These are phyloP conservation scores for Venustaconcha ellipsiformis DNA, from an alignment of 1,140 invertebrate genomes.

Conservation along the genomic window DNA sequence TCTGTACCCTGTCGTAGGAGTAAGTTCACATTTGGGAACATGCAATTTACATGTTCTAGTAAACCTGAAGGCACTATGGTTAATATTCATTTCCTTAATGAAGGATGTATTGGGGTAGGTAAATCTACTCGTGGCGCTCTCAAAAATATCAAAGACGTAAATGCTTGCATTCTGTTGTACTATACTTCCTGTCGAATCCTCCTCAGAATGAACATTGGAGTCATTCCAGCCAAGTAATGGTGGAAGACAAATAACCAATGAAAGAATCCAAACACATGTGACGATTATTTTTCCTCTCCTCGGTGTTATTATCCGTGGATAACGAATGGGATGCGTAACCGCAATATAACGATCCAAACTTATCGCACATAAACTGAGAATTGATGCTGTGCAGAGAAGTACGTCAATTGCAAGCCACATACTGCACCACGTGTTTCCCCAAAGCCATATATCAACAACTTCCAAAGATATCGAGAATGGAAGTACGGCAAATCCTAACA, in stretches of 20 bases:
- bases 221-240: conserved; percentile 94
- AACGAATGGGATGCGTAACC: conserved; percentile 66
- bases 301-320: conserved; percentile 52
- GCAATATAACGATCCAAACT: conserved; percentile 70
- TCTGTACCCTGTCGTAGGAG: conserved; percentile 92
- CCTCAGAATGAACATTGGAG: neutral
- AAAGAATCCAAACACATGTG: conserved; percentile 91
- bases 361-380: conserved; percentile 70
- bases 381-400: conserved; percentile 69
- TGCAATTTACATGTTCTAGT: conserved; percentile 14
- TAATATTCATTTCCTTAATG: neutral
- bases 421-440: conserved; percentile 64
- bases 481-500: conserved; percentile 67
- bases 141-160: neutral
- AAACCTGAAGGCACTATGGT: neutral
- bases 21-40: conserved; percentile 80
- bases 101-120: neutral
- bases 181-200: neutral
- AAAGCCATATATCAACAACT: conserved; percentile 62
- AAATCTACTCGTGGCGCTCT: neutral
- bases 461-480: conserved; percentile 66
- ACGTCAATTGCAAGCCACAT: conserved; percentile 71
- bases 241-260: conserved; percentile 97
- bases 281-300: conserved; percentile 89
- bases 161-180: neutral